phyloP scores from a whole-genome alignment of 2,888 invertebrate species.

The Macrosiphum euphorbiae region DNA sequence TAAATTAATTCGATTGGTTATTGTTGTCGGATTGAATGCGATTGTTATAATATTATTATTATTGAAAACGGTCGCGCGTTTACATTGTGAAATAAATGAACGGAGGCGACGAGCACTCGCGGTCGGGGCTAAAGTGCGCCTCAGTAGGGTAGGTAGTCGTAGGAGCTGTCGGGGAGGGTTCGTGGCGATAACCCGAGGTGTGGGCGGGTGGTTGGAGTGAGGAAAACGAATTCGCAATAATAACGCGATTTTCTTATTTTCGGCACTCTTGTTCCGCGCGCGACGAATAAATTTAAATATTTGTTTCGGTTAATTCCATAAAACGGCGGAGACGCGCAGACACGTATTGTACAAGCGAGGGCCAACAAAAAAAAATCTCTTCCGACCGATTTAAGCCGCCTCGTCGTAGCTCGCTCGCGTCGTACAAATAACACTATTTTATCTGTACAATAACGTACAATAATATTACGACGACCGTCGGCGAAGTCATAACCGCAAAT shows the following conservation, averaged over 20 bases:
- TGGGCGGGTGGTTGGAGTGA: accelerated
- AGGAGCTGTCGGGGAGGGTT: neutral
- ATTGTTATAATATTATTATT: neutral
- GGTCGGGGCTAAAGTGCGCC: neutral
- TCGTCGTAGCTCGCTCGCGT: neutral
- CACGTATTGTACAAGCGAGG: neutral
- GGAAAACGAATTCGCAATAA: neutral
- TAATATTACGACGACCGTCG: neutral
- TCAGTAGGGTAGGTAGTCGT: neutral
- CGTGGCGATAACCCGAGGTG: neutral
- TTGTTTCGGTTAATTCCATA: conserved; percentile 25
- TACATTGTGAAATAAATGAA: neutral
- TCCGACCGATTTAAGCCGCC: conserved; percentile 1
- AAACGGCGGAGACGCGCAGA: neutral
- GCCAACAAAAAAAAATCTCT: neutral
- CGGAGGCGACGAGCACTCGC: neutral
- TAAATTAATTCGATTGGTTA: neutral
- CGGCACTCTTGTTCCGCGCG: neutral
- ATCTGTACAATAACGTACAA: neutral
- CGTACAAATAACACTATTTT: neutral
- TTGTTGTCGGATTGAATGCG: neutral
- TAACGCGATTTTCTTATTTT: conserved; percentile 23
- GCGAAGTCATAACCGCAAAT: neutral
- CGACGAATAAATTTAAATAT: conserved; percentile 22
- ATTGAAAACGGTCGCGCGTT: neutral